These are phyloP conservation scores for Drosophila malerkotliana DNA, from an alignment of 1,140 invertebrate genomes.

Conservation along the genomic window DNA sequence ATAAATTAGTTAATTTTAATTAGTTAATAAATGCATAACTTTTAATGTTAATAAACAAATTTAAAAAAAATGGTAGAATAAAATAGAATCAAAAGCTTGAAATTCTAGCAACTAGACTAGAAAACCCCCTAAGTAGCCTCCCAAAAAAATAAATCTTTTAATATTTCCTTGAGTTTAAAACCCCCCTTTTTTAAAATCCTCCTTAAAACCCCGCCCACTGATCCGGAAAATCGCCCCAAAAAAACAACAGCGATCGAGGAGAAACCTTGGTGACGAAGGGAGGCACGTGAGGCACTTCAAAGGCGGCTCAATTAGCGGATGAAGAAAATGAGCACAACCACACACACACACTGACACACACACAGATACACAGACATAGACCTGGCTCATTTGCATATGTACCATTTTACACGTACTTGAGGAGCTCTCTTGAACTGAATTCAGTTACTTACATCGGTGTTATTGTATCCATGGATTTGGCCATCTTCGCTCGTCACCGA, in stretches of 20 bases:
- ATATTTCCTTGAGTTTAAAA: too few species aligned
- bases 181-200: too few species aligned
- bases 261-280: neutral
- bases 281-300: constrained; percentile 47
- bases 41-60: too few species aligned
- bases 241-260: neutral
- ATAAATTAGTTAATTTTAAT: too few species aligned
- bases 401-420: neutral
- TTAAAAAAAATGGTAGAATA: too few species aligned
- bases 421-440: too few species aligned
- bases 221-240: constrained; percentile 1
- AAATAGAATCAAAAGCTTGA: too few species aligned
- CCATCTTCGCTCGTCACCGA: constrained; percentile 69
- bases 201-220: neutral
- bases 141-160: too few species aligned
- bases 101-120: too few species aligned
- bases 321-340: constrained; percentile 37
- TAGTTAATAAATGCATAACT: too few species aligned
- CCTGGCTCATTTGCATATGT: constrained; percentile 30
- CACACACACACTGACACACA: constrained; percentile 6
- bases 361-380: constrained; percentile 4
- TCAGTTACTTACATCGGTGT: constrained; percentile 64
- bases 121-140: too few species aligned
- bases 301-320: constrained; percentile 54
- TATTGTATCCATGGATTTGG: constrained; percentile 76